Evolutionary conservation across 1,140 invertebrate genomes (phyloP).

Genomic region (Panagrolaimus sp.): DNA sequence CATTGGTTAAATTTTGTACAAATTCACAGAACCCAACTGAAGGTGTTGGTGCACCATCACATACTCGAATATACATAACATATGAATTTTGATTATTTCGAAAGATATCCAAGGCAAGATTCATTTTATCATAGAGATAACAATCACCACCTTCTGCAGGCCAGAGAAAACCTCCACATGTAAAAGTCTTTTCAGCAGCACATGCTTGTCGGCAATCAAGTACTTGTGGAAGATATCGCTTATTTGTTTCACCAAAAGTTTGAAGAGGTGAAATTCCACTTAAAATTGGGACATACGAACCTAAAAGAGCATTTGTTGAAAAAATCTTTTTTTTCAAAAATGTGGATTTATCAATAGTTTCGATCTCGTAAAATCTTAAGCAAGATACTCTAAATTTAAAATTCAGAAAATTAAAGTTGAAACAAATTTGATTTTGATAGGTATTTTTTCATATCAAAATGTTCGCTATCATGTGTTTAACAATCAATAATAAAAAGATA

Average conservation of each 20-base stretch:
- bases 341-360: too few species aligned
- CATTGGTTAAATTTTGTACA: neutral
- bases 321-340: too few species aligned
- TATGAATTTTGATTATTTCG: neutral
- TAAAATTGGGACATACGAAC: constrained; percentile 7
- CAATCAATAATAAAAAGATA: too few species aligned
- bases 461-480: too few species aligned
- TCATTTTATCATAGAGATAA: constrained; percentile 13
- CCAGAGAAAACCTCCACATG: neutral
- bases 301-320: neutral
- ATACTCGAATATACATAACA: constrained; percentile 1
- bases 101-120: neutral
- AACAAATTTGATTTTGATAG: too few species aligned
- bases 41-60: neutral
- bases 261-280: neutral
- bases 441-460: too few species aligned
- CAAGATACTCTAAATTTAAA: too few species aligned
- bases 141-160: constrained; percentile 9
- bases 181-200: neutral
- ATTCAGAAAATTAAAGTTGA: too few species aligned
- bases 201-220: constrained; percentile 4
- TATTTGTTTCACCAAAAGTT: constrained; percentile 8
- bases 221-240: neutral
- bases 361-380: too few species aligned
- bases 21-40: constrained; percentile 11